phyloP scores from a whole-genome alignment of 2,797 vertebrate genomes.

The Chaetophractus vellerosus region DNA sequence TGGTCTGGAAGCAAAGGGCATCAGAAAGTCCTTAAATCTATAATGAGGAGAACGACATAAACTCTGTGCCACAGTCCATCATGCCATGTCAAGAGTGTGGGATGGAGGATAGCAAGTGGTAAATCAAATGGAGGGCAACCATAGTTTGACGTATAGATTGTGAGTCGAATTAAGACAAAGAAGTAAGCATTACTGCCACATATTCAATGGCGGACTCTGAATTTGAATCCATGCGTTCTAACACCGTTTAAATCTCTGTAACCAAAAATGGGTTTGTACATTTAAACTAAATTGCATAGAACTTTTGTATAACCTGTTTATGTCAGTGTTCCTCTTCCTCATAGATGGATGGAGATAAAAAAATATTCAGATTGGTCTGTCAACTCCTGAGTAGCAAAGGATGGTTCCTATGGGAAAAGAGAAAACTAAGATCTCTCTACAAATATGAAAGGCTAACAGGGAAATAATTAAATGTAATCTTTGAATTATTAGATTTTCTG shows the following conservation, averaged over 20 bases:
- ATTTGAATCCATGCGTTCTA: not conserved
- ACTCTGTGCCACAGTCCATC: not conserved
- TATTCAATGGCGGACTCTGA: not conserved
- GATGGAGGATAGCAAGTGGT: accelerated
- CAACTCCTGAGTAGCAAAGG: not conserved
- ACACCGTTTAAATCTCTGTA: not conserved
- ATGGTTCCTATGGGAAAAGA: not conserved
- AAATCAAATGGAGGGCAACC: accelerated
- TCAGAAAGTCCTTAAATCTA: not conserved
- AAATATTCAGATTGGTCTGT: accelerated
- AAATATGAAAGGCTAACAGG: not conserved
- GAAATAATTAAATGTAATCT: not conserved
- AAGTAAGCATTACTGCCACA: not conserved
- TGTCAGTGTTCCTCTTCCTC: not conserved
- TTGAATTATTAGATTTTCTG: not conserved
- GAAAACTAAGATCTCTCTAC: not conserved
- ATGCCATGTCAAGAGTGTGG: accelerated
- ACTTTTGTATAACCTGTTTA: not conserved
- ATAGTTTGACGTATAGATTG: not conserved
- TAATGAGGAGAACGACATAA: not conserved
- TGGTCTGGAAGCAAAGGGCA: slow-evolving; percentile 2
- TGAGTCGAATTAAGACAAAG: not conserved
- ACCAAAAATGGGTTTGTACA: not conserved
- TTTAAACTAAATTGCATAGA: not conserved
- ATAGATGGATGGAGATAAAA: not conserved